phyloP scores from a whole-genome alignment of 2,888 invertebrate species.

The Caenorhabditis panamensis region DNA sequence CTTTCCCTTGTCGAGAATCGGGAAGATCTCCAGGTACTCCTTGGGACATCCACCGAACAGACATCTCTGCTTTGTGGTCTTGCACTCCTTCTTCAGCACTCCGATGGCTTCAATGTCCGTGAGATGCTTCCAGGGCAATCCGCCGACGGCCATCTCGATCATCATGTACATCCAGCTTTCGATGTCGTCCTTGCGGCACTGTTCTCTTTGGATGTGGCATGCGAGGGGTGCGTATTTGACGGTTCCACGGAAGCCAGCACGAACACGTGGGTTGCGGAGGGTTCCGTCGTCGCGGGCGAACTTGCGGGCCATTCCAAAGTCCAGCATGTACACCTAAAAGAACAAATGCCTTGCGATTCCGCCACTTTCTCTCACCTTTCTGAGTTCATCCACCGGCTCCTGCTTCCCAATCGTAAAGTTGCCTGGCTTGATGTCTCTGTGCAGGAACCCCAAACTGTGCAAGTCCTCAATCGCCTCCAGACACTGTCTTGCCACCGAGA shows the following conservation, averaged over 20 bases:
- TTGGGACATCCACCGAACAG: slow-evolving; percentile 73
- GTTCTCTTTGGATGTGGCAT: slow-evolving; percentile 70
- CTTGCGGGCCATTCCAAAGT: slow-evolving; percentile 69
- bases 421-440: slow-evolving; percentile 69
- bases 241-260: slow-evolving; percentile 71
- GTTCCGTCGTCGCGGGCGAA: slow-evolving; percentile 67
- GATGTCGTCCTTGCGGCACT: slow-evolving; percentile 72
- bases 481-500: slow-evolving; percentile 64
- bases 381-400: slow-evolving; percentile 51
- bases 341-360: too few relatives aligned
- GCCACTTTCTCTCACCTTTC: slow-evolving; percentile 25
- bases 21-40: slow-evolving; percentile 66
- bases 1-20: slow-evolving; percentile 66
- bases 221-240: slow-evolving; percentile 71
- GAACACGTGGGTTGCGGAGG: slow-evolving; percentile 66
- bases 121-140: slow-evolving; percentile 67
- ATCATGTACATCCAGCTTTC: slow-evolving; percentile 76
- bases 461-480: slow-evolving; percentile 69
- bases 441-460: slow-evolving; percentile 65
- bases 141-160: slow-evolving; percentile 64
- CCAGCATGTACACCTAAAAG: slow-evolving; percentile 63
- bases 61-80: slow-evolving; percentile 42
- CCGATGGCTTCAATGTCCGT: slow-evolving; percentile 68
- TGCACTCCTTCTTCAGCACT: slow-evolving; percentile 67
- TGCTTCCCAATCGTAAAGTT: slow-evolving; percentile 67